Evolutionary conservation across 2,888 invertebrate genomes (phyloP).

Genomic region (Diachrysia chrysitis): DNA sequence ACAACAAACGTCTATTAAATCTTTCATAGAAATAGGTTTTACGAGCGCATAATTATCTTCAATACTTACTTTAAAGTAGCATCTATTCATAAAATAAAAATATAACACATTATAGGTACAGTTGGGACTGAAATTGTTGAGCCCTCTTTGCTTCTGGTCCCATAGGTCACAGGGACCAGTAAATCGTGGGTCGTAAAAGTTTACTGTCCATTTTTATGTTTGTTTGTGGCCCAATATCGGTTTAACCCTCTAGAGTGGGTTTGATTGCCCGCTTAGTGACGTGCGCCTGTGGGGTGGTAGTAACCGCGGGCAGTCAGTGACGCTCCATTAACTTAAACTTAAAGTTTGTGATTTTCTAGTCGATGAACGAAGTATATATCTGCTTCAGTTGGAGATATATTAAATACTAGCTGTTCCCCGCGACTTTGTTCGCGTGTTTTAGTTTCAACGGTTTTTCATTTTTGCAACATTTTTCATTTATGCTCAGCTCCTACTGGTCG

Average conservation of each 20-base stretch:
- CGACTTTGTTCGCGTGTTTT: too few relatives aligned
- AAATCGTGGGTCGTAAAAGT: constrained; percentile 81
- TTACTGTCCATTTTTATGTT: constrained; percentile 86
- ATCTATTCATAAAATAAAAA: constrained; percentile 38
- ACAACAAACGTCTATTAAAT: constrained; percentile 14
- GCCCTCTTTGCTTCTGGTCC: constrained; percentile 47
- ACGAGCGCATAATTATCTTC: constrained; percentile 40
- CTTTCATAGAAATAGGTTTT: constrained; percentile 23
- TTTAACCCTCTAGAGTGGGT: constrained; percentile 75
- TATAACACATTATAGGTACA: constrained; percentile 39
- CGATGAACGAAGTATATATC: too few relatives aligned
- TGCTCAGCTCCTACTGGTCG: too few relatives aligned
- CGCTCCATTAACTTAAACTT: too few relatives aligned
- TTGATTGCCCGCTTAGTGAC: constrained; percentile 79
- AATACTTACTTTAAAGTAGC: constrained; percentile 22
- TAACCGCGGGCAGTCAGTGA: constrained; percentile 34
- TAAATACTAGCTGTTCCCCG: too few relatives aligned
- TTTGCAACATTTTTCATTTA: too few relatives aligned
- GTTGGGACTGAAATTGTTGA: constrained; percentile 33
- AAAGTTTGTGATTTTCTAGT: background rate
- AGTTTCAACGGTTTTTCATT: too few relatives aligned
- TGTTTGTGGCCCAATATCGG: constrained; percentile 84
- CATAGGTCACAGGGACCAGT: constrained; percentile 79
- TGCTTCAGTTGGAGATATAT: too few relatives aligned
- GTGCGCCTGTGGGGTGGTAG: constrained; percentile 44